These are phyloP conservation scores for Xiphorhynchus elegans DNA, from an alignment of 2,113 vertebrate genomes.

Conservation along the genomic window DNA sequence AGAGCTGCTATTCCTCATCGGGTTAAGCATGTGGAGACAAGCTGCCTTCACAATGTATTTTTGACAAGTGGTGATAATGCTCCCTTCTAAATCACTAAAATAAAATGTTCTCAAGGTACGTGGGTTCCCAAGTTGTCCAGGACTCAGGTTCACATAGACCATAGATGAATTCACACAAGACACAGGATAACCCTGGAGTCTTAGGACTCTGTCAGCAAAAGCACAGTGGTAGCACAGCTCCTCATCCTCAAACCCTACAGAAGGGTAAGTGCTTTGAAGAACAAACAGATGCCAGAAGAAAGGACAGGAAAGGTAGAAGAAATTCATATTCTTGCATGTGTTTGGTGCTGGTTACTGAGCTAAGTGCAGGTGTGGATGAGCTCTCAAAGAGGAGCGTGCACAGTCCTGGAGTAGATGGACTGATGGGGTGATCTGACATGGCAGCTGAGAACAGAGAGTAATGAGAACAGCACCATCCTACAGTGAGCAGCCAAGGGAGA, in stretches of 20 bases:
- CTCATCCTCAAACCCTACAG: neutral
- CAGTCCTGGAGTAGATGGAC: neutral
- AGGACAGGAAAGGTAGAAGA: neutral
- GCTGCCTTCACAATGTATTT: conserved; percentile 6
- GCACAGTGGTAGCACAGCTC: neutral
- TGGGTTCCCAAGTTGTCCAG: neutral
- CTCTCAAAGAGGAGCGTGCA: neutral
- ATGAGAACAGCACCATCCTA: neutral
- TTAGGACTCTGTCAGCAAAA: neutral
- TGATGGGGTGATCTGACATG: neutral
- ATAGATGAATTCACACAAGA: neutral
- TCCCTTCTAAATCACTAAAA: conserved; percentile 16
- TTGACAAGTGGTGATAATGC: conserved; percentile 28
- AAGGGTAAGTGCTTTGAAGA: neutral
- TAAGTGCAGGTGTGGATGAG: neutral
- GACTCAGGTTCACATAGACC: neutral
- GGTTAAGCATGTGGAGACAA: conserved; percentile 19
- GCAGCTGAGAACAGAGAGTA: neutral
- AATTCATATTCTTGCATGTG: neutral
- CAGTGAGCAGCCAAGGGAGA: neutral
- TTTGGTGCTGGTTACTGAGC: neutral
- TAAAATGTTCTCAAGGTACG: neutral
- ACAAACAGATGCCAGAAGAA: neutral
- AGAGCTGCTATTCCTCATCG: conserved; percentile 5
- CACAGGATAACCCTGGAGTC: neutral